Base-by-base conservation (phyloP, 30 jellyfish, hydroid and myxozoan genomes). In the Aurelia sp. region DNA sequence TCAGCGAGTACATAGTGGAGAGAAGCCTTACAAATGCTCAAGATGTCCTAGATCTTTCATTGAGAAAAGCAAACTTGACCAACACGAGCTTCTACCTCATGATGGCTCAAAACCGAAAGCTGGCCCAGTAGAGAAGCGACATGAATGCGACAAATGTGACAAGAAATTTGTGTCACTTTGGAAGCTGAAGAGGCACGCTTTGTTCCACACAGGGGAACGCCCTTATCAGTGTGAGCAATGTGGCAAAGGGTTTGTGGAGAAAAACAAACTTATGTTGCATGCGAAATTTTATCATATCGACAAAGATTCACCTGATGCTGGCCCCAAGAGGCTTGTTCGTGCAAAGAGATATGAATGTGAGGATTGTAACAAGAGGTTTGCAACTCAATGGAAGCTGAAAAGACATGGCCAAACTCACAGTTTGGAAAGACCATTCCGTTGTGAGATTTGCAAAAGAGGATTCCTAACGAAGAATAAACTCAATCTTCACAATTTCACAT, bases 401-500 rank as follows among this genome's bases (percentile, higher is more conserved):
- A 72, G 93, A 35, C 93, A 84, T 86, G 74, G 93, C 20, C 93
- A 84, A 73, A 84, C 93, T 3, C 93, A 84, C 82, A 84, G 93
- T 74, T 16, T 70, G 31, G 93, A 71, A 21, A 40, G 93, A 74
- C 93, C 93, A 3, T 84, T 58, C 74, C 80, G 93, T 27, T 84
- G 93, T 50, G 93, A 84, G 53, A 57, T 70, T 19, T 84, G 93
- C 66, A 84, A 84, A 78, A 83, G 93, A 9, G 93, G 93, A 11
- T 84, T 84, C 30, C 35, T 84, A 68, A 84, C 93, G 18, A 84
- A 63, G 87, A 84, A 84, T 51, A 84, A 84, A 63, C 93, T 84
- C 33, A 75, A 60, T 57, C 93, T 84, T 51, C 93, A 84, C 47
- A 84, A 84, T 66, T 84, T 84, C 82, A 71, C 93, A 6, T 73